phyloP scores from a whole-genome alignment of 2,888 invertebrate species.

The Thera britannica region DNA sequence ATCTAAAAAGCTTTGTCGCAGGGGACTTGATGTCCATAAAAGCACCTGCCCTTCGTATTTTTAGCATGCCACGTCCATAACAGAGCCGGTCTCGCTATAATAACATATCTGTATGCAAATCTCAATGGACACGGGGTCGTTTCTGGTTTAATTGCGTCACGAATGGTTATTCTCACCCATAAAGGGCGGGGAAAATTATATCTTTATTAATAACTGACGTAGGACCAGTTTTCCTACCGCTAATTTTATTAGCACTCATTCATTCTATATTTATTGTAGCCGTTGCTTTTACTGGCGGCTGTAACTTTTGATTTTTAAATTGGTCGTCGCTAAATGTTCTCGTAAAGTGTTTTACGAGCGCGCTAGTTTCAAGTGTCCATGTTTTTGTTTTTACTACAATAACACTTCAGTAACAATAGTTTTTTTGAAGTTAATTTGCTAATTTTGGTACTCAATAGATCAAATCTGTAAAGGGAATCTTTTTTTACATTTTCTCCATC shows the following conservation, averaged over 20 bases:
- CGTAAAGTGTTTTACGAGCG: conserved; percentile 33
- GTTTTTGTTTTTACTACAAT: neutral
- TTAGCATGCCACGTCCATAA: conserved; percentile 45
- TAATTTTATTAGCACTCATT: conserved; percentile 57
- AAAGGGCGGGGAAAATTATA: conserved; percentile 66
- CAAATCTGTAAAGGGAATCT: no score
- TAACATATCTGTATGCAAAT: conserved; percentile 78
- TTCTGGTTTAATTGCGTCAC: conserved; percentile 72
- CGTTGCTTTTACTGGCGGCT: conserved; percentile 23
- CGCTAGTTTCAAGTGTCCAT: conserved; percentile 12
- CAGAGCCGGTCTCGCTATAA: conserved; percentile 66
- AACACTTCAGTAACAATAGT: neutral
- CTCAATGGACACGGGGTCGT: conserved; percentile 68
- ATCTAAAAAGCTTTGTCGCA: conserved; percentile 15
- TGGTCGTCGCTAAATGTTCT: conserved; percentile 12
- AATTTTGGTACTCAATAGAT: no score
- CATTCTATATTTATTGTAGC: conserved; percentile 45
- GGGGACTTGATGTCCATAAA: conserved; percentile 14
- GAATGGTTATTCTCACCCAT: conserved; percentile 65
- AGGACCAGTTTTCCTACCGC: conserved; percentile 49
- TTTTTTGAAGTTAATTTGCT: conserved; percentile 3
- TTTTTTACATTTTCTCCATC: no score
- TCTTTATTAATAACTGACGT: conserved; percentile 66
- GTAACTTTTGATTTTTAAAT: conserved; percentile 33
- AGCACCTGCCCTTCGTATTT: conserved; percentile 38